Evolutionary conservation across 2,113 vertebrate species (phyloP).

Genomic region (Gavia stellata): DNA sequence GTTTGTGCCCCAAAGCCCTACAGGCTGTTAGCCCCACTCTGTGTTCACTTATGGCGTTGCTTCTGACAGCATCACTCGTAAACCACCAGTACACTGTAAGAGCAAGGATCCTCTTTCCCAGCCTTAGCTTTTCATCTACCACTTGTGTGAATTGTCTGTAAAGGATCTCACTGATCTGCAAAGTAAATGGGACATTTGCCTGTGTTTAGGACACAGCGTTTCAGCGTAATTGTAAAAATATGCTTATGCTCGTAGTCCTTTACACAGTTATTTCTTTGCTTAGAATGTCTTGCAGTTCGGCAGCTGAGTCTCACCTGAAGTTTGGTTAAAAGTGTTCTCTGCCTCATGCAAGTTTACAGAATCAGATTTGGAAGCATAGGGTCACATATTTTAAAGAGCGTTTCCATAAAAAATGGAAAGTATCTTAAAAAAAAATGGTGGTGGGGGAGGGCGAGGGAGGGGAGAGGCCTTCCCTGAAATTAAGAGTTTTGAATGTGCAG

Average conservation of each 20-base stretch:
- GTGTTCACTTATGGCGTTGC: background rate
- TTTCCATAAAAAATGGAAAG: background rate
- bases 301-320: background rate
- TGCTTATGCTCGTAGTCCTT: background rate
- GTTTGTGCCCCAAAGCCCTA: background rate
- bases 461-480: background rate
- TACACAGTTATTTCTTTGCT: background rate
- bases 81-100: background rate
- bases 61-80: background rate
- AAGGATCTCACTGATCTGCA: background rate
- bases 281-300: background rate
- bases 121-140: background rate
- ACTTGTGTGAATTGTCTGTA: background rate
- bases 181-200: background rate
- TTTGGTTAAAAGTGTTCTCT: background rate
- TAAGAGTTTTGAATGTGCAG: background rate
- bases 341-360: background rate
- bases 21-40: background rate
- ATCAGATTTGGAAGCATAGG: background rate
- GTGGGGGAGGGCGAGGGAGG: too few relatives aligned
- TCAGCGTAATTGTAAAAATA: background rate
- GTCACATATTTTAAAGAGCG: background rate
- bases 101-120: background rate
- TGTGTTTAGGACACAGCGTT: background rate
- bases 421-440: background rate